A percentile compares a stretch with the other conserved stretches of the same genome.
Evolutionary conservation across 2,888 invertebrate species (phyloP).

Genomic region (Leucozona laternaria): DNA sequence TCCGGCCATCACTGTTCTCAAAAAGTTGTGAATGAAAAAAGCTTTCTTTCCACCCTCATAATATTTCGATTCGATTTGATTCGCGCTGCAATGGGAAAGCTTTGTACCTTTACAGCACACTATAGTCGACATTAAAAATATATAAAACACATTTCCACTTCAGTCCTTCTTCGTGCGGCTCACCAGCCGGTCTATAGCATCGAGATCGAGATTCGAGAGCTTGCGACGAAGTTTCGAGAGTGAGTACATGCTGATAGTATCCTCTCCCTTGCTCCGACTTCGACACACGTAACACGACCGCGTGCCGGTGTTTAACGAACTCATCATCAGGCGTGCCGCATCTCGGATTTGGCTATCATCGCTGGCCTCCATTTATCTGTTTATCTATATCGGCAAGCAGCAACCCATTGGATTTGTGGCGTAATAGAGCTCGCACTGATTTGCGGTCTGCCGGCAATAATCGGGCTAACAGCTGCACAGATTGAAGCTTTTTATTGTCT

Average conservation of each 20-base stretch:
- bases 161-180: constrained; percentile 75
- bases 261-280: not conserved
- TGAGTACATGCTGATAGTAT: no score
- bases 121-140: constrained; percentile 1
- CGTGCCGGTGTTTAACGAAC: constrained; percentile 60
- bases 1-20: constrained; percentile 47
- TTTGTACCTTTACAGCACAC: constrained; percentile 52
- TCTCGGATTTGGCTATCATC: constrained; percentile 48
- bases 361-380: constrained; percentile 54
- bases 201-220: constrained; percentile 11
- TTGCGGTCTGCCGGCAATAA: constrained; percentile 61
- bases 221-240: constrained; percentile 8
- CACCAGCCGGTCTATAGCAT: constrained; percentile 66
- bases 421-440: constrained; percentile 60
- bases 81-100: constrained; percentile 55
- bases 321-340: constrained; percentile 39
- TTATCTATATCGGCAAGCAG: constrained; percentile 57
- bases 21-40: constrained; percentile 71
- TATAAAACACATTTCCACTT: constrained; percentile 54
- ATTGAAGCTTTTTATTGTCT: constrained; percentile 40
- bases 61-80: constrained; percentile 6
- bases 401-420: constrained; percentile 53
- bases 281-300: constrained; percentile 22
- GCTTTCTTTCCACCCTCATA: constrained; percentile 59
- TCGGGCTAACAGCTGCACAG: constrained; percentile 52